These are phyloP conservation scores for Hydractinia symbiolongicarpus DNA, from an alignment of 30 jellyfish, hydroid and myxozoan species.

Conservation along the genomic window DNA sequence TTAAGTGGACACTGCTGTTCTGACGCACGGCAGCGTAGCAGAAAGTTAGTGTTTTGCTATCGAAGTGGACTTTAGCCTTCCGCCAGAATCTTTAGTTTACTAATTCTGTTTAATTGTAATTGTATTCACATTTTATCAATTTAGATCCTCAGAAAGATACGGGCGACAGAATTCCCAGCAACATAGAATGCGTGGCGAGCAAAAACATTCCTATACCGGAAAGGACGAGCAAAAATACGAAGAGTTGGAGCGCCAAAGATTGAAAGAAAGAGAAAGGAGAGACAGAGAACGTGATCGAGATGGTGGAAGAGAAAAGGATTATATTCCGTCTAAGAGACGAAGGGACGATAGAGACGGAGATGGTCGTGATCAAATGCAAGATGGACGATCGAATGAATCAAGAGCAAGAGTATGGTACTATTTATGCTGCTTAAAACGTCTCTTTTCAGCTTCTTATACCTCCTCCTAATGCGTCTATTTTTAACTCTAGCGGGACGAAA, in stretches of 20 bases:
- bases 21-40: too few species aligned
- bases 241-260: constrained; percentile 32
- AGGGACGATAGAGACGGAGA: constrained; percentile 21
- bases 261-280: constrained; percentile 27
- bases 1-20: too few species aligned
- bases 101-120: not conserved
- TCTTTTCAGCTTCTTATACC: too few species aligned
- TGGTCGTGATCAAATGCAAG: constrained; percentile 15
- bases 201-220: not conserved
- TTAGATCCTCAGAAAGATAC: constrained; percentile 19
- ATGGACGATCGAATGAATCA: not conserved
- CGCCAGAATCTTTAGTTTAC: not conserved
- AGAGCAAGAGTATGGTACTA: constrained; percentile 4
- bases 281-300: constrained; percentile 34
- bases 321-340: constrained; percentile 17
- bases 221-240: constrained; percentile 20
- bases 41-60: not conserved
- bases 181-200: constrained; percentile 6
- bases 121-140: not conserved
- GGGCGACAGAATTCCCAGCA: constrained; percentile 4
- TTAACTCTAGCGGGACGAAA: constrained; percentile 19
- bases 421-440: too few species aligned
- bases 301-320: constrained; percentile 5
- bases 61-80: not conserved
- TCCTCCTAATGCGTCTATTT: too few species aligned